Evolutionary conservation across 2,113 vertebrate genomes (phyloP).

Genomic region (Limanda limanda): DNA sequence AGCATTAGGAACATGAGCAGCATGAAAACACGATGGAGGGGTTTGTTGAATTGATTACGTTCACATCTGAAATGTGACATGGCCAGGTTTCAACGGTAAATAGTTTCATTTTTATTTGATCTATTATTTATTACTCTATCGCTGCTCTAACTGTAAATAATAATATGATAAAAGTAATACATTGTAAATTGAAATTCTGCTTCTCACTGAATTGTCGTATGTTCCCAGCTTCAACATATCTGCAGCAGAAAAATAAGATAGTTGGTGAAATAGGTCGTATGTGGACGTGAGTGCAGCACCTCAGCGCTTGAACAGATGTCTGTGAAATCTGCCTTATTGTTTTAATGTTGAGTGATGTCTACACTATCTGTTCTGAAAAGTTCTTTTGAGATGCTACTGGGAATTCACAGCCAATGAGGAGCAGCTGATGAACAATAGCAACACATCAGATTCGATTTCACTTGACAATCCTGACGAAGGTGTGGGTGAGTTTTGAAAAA

Average conservation of each 20-base stretch:
- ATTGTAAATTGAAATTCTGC: neutral
- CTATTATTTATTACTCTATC: neutral
- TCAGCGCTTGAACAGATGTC: conserved; percentile 14
- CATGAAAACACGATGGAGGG: conserved; percentile 13
- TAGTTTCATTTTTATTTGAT: too few species aligned
- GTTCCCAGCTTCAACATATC: neutral
- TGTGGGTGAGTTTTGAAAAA: neutral
- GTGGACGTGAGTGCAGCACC: neutral
- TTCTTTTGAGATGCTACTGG: conserved; percentile 16
- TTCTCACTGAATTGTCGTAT: too few species aligned
- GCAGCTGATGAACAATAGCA: conserved; percentile 1
- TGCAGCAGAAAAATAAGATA: neutral
- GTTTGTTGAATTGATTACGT: conserved; percentile 11
- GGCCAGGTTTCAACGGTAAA: neutral
- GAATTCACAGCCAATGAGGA: conserved; percentile 11
- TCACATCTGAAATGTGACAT: neutral
- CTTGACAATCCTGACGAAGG: conserved; percentile 20
- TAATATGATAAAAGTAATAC: neutral
- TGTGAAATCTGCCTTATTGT: conserved; percentile 21
- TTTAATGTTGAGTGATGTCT: neutral
- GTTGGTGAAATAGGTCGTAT: neutral
- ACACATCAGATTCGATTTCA: conserved; percentile 39
- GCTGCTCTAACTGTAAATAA: neutral
- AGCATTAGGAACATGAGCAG: conserved; percentile 18
- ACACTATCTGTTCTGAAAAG: conserved; percentile 32